phyloP scores from a whole-genome alignment of 2,113 vertebrate species.

The Speoplatyrhinus poulsoni region DNA sequence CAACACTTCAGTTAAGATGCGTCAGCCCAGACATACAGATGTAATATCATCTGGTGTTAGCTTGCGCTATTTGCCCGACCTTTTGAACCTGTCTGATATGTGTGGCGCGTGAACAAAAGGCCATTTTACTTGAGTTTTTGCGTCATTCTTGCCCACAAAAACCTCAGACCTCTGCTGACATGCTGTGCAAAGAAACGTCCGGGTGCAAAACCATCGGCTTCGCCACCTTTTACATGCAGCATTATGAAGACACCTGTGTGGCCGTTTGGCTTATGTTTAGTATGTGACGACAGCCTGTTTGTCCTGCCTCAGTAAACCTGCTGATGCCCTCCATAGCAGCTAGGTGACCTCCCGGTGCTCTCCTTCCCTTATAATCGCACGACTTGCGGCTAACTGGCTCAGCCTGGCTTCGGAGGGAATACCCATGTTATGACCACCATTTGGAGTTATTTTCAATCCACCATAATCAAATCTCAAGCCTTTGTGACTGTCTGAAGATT shows the following conservation, averaged over 20 bases:
- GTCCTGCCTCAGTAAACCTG: conserved; percentile 39
- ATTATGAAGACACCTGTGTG: conserved; percentile 25
- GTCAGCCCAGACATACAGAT: conserved; percentile 46
- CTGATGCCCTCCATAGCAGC: conserved; percentile 21
- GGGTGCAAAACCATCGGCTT: not conserved
- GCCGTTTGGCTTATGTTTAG: conserved; percentile 19
- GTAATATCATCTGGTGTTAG: conserved; percentile 62
- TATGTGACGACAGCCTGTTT: conserved; percentile 25
- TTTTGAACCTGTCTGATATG: conserved; percentile 56
- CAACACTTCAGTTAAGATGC: conserved; percentile 41
- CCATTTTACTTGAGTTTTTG: conserved; percentile 20
- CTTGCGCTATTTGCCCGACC: conserved; percentile 36
- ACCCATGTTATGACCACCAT: conserved; percentile 31
- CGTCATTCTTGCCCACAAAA: not conserved
- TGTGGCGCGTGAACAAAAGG: conserved; percentile 38
- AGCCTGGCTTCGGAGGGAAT: conserved; percentile 26
- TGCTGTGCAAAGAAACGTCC: not conserved
- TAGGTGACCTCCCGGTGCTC: conserved; percentile 48
- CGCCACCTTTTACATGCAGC: conserved; percentile 1
- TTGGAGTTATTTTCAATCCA: conserved; percentile 40
- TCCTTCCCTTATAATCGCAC: conserved; percentile 54
- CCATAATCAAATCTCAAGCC: conserved; percentile 1
- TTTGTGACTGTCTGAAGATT: not conserved
- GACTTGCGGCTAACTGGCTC: conserved; percentile 48
- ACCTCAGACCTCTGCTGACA: conserved; percentile 10